A percentile compares a stretch with the other conserved stretches of the same genome.
These are phyloP conservation scores for Lasius platythorax DNA, from an alignment of 2,888 invertebrate species.

Conservation along the genomic window DNA sequence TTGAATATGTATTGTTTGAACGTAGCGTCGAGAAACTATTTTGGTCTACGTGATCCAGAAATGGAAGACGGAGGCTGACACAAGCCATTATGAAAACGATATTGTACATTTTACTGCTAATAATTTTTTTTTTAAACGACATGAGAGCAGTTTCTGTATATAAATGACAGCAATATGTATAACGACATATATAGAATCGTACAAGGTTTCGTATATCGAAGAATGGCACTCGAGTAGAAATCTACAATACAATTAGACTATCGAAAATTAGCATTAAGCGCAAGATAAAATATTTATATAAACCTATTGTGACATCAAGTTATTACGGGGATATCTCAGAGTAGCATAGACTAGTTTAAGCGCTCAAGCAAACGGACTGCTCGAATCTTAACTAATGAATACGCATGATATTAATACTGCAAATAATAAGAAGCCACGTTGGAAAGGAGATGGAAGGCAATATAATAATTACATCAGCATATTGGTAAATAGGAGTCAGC, in stretches of 20 bases:
- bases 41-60: slow-evolving; percentile 43
- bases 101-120: slow-evolving; percentile 26
- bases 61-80: slow-evolving; percentile 35
- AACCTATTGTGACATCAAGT: not conserved
- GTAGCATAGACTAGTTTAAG: not conserved
- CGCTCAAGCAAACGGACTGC: not conserved
- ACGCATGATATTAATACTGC: slow-evolving; percentile 77
- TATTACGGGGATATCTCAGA: not conserved
- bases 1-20: slow-evolving; percentile 57
- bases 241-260: not conserved
- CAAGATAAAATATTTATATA: slow-evolving; percentile 1
- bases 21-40: slow-evolving; percentile 53
- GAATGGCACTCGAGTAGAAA: not conserved
- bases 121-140: slow-evolving; percentile 10
- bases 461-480: slow-evolving; percentile 86
- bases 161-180: slow-evolving; percentile 8
- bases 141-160: slow-evolving; percentile 4
- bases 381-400: slow-evolving; percentile 72
- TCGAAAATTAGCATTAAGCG: slow-evolving; percentile 6
- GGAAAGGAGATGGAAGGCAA: slow-evolving; percentile 76
- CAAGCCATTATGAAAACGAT: slow-evolving; percentile 42
- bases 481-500: slow-evolving; percentile 85
- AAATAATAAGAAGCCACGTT: slow-evolving; percentile 78
- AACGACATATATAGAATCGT: not conserved
- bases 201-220: not conserved